These are phyloP conservation scores for Stratiomys singularior DNA, from an alignment of 2,888 invertebrate species.

Conservation along the genomic window DNA sequence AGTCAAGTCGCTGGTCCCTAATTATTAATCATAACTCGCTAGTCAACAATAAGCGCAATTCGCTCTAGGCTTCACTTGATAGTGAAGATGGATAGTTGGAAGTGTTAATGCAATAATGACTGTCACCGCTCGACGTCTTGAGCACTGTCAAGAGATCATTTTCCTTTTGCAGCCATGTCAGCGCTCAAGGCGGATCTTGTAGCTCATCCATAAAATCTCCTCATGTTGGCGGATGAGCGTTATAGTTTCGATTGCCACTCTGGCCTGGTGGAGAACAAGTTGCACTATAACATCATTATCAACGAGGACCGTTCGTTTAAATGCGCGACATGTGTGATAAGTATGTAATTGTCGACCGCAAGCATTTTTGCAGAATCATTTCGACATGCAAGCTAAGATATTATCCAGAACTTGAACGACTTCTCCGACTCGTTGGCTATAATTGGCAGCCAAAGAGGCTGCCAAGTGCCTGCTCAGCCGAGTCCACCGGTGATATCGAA, in stretches of 20 bases:
- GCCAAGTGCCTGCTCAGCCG: no score
- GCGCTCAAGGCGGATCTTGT: constrained; percentile 29
- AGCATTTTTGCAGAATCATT: constrained; percentile 34
- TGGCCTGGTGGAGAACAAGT: constrained; percentile 1
- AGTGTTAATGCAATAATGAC: constrained; percentile 34
- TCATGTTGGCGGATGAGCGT: background rate
- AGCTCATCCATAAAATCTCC: background rate
- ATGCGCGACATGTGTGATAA: constrained; percentile 42
- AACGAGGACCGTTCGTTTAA: constrained; percentile 8
- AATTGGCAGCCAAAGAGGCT: no score
- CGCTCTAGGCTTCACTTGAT: background rate
- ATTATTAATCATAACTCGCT: constrained; percentile 4
- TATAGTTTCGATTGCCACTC: constrained; percentile 33
- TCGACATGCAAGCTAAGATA: constrained; percentile 16
- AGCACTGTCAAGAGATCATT: constrained; percentile 20
- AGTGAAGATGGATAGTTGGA: constrained; percentile 13
- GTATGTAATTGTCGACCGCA: constrained; percentile 43
- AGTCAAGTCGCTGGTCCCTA: background rate
- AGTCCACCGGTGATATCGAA: background rate
- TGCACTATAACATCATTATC: constrained; percentile 39
- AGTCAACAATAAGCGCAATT: background rate
- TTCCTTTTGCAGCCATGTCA: background rate
- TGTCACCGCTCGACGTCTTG: constrained; percentile 6
- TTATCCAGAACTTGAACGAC: constrained; percentile 9
- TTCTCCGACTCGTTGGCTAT: background rate